These are phyloP conservation scores for Corella eumyota DNA, from an alignment of 23 tunicate genomes.

Conservation along the genomic window DNA sequence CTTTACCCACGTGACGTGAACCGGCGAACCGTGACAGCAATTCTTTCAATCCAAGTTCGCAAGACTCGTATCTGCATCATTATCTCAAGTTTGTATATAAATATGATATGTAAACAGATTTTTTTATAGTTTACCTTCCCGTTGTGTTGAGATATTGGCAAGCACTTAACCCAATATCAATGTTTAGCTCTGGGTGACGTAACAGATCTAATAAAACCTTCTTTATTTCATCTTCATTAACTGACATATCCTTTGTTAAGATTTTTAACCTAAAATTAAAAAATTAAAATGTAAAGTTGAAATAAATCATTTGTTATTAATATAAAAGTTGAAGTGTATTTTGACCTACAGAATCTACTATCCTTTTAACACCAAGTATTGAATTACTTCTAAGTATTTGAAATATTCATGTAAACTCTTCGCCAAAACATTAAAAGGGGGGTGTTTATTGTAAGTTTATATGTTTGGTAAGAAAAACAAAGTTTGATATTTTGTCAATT, in stretches of 20 bases:
- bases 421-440: too few species aligned
- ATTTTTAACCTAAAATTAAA: slow-evolving; percentile 34
- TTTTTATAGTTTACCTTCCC: slow-evolving; percentile 25
- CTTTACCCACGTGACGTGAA: slow-evolving; percentile 60
- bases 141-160: slow-evolving; percentile 44
- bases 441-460: too few species aligned
- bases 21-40: slow-evolving; percentile 49
- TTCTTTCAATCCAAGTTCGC: slow-evolving; percentile 53
- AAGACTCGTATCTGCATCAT: slow-evolving; percentile 27
- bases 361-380: too few species aligned
- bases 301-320: too few species aligned
- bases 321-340: too few species aligned
- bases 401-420: too few species aligned
- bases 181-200: slow-evolving; percentile 34
- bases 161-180: slow-evolving; percentile 57
- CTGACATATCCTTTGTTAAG: slow-evolving; percentile 10
- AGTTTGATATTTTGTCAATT: too few species aligned
- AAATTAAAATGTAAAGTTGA: too few species aligned
- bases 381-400: too few species aligned
- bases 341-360: too few species aligned
- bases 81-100: background rate
- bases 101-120: background rate
- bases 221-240: slow-evolving; percentile 17
- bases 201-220: slow-evolving; percentile 33
- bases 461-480: too few species aligned